Conservation (phyloP, 1,140 invertebrate genomes). For the Octopus sinensis region DNA sequence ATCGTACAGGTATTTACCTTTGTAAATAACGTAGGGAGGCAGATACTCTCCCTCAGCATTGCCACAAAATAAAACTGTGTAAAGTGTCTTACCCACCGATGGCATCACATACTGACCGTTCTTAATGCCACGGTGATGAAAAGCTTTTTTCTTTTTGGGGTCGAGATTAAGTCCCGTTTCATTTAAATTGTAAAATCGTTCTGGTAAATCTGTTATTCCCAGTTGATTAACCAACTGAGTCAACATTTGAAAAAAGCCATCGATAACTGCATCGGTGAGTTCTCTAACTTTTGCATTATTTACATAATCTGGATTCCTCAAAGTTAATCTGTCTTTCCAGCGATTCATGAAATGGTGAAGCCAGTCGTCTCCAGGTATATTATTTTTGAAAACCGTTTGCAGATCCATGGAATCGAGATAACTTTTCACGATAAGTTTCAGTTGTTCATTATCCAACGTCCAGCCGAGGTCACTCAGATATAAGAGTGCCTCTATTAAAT, state of each 20-base stretch:
- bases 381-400: not conserved
- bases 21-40: constrained; percentile 22
- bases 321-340: not conserved
- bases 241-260: not conserved
- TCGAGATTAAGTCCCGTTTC: constrained; percentile 20
- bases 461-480: not conserved
- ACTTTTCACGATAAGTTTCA: not conserved
- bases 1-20: constrained; percentile 23
- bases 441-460: not conserved
- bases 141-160: constrained; percentile 13
- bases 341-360: not conserved
- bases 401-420: not conserved
- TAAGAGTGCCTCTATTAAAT: too few relatives aligned
- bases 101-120: constrained; percentile 12
- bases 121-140: constrained; percentile 16
- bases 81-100: constrained; percentile 14
- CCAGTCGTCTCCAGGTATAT: not conserved
- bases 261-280: not conserved
- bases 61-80: constrained; percentile 17
- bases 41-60: constrained; percentile 18
- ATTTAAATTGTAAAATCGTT: constrained; percentile 22
- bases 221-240: not conserved
- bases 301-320: not conserved
- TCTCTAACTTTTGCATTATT: not conserved
- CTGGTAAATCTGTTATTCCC: not conserved